These are phyloP conservation scores for Meganola albula DNA, from an alignment of 2,888 invertebrate species.

Conservation along the genomic window DNA sequence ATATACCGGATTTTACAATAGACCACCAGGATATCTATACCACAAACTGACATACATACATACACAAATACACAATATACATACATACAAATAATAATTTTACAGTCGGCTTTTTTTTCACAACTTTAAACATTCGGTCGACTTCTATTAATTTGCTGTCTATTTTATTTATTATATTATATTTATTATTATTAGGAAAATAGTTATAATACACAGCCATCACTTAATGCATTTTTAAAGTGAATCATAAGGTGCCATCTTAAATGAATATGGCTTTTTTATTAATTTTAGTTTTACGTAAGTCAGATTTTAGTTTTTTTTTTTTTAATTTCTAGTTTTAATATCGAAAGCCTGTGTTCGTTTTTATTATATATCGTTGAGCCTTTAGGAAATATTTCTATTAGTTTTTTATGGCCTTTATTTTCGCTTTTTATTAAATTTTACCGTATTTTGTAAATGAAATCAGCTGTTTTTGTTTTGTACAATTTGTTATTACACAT, in stretches of 20 bases:
- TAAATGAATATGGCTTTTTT: slow-evolving; percentile 66
- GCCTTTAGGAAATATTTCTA: no score
- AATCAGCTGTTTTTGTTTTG: slow-evolving; percentile 48
- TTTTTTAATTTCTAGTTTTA: slow-evolving; percentile 53
- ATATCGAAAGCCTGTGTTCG: slow-evolving; percentile 65
- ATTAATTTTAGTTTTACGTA: slow-evolving; percentile 49
- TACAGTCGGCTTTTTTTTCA: slow-evolving; percentile 29
- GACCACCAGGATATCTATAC: slow-evolving; percentile 14
- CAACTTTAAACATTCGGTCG: slow-evolving; percentile 23
- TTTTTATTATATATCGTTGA: slow-evolving; percentile 53
- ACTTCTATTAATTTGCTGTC: slow-evolving; percentile 25
- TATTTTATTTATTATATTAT: no score
- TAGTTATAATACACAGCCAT: slow-evolving; percentile 18
- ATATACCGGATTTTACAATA: slow-evolving; percentile 33
- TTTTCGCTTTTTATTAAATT: slow-evolving; percentile 28
- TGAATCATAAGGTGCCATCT: slow-evolving; percentile 74
- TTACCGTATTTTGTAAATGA: slow-evolving; percentile 37
- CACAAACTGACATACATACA: slow-evolving; percentile 25
- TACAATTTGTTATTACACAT: slow-evolving; percentile 61
- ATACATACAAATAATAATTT: slow-evolving; percentile 25
- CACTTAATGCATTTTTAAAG: slow-evolving; percentile 46
- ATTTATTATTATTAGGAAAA: slow-evolving; percentile 12
- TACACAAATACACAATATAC: slow-evolving; percentile 26
- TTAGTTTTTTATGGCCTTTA: slow-evolving; percentile 31
- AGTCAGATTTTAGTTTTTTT: slow-evolving; percentile 50